Base-by-base conservation (phyloP, 2,113 vertebrate genomes). In the Daubentonia madagascariensis region DNA sequence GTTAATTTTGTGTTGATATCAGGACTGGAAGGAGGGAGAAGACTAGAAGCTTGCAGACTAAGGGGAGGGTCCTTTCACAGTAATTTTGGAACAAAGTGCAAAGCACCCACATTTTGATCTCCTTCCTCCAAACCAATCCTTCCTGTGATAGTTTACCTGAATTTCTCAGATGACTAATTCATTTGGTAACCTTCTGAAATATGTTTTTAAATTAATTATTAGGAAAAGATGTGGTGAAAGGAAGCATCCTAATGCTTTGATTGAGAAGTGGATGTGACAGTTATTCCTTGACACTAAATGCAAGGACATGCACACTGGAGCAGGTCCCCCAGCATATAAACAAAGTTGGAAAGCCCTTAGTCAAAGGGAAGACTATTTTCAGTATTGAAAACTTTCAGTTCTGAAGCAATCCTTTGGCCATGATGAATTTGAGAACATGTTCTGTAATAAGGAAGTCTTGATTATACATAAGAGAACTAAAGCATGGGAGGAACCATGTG, bases 111-210 rank as follows among this genome's bases (percentile, higher is more conserved):
- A 84, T 57, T 52, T 22, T 25, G 32, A 91, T 57, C 80, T 89
- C 63, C 18, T 22, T 72, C n/a, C 81, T 89, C 63, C 57, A 61
- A 54, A 35, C 37, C 16, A 45, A 67, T 54, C 57, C 78, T 79
- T 75, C 40, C 40, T 37, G 30, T 28, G 70, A 68, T 28, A 72
- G 25, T 10, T 63, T 17, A 61, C 57, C 57, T 85, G 35, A 87
- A 76, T 76, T 81, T 93, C 85, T 94, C 50, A 12, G 35, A 61
- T 76, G 70, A 95, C 80, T 94, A 85, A 72, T 90, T 76, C 70
- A 95, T 65, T 85, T 72, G 45, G 23, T 22, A 80, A 72, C 65
- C 78, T 72, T 96, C 65, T 93, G 70, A 96, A 91, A 92, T n/a
- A 40, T 37, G 61, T 37, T 84, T 95, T 92, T 45, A 92, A 89